Percentiles rank a stretch among this genome's conserved stretches.
These are phyloP conservation scores for Spongilla lacustris DNA, from an alignment of 37 sponge, comb jelly and placozoan species.

Conservation along the genomic window DNA sequence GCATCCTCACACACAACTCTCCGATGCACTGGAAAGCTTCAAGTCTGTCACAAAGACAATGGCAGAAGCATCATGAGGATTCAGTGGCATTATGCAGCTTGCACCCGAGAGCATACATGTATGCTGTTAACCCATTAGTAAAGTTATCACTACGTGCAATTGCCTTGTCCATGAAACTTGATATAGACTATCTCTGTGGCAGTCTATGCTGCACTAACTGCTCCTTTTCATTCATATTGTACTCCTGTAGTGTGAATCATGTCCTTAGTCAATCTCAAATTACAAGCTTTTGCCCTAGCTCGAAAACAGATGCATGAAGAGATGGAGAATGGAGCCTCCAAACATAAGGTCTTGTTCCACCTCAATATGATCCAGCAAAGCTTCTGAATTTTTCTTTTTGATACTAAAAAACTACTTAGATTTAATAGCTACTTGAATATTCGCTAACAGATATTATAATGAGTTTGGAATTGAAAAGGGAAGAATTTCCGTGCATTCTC, in stretches of 20 bases:
- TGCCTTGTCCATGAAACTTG: slow-evolving; percentile 35
- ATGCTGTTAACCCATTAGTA: slow-evolving; percentile 45
- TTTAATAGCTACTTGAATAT: slow-evolving; percentile 29
- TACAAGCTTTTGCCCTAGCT: slow-evolving; percentile 31
- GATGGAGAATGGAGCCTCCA: slow-evolving; percentile 1
- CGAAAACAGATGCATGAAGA: slow-evolving; percentile 16
- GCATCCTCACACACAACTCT: background rate
- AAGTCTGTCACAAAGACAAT: slow-evolving; percentile 8
- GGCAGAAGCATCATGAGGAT: slow-evolving; percentile 9
- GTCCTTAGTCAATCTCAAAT: slow-evolving; percentile 32
- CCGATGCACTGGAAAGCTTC: background rate
- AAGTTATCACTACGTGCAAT: slow-evolving; percentile 57
- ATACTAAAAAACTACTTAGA: slow-evolving; percentile 1
- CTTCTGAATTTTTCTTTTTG: slow-evolving; percentile 20
- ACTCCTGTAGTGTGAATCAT: slow-evolving; percentile 55
- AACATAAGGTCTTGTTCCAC: slow-evolving; percentile 10
- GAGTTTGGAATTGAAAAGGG: slow-evolving; percentile 33
- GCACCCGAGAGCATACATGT: background rate
- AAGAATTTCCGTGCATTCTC: slow-evolving; percentile 5
- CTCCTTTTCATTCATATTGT: slow-evolving; percentile 45
- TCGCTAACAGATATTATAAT: slow-evolving; percentile 21
- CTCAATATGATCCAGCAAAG: slow-evolving; percentile 34
- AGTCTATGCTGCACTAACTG: slow-evolving; percentile 57
- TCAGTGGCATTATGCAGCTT: slow-evolving; percentile 37
- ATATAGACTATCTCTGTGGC: slow-evolving; percentile 58